Evolutionary conservation across 2,797 vertebrate genomes (phyloP), one percentile per base, ranked within the genome.

Genomic region (Myotis planiceps): DNA sequence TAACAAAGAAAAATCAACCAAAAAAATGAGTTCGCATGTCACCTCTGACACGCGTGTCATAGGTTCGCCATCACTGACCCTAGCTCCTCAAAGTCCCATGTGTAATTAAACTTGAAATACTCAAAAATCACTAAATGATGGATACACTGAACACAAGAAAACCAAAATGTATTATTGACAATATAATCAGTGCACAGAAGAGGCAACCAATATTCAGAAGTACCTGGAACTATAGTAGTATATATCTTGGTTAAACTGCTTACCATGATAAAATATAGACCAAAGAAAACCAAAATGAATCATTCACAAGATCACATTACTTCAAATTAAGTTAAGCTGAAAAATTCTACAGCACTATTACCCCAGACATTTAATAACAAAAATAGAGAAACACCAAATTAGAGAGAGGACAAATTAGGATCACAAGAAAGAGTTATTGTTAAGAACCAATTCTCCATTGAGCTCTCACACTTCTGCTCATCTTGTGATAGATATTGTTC

Each of bases 51-150:
- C 39, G 39, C 39, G 8, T 42, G 42, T 2, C 42, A 42, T 10
- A 42, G 42, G 42, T 42, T 42, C 42, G 42, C 42, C 42, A 42
- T 42, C 42, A 42, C 42, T 42, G 9, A 42, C 42, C 42, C 9
- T 32, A 58, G 72, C 29, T 91, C 37, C 49, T 76, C 23, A 68
- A 10, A 58, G 39, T 83, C 18, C 72, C 27, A 71, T 80, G 2
- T 53, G 39, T 69, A 94, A 92, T 82, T 88, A 88, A 94, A 90
- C 82, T 10, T 68, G 21, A 95, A 89, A 88, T 66, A 90, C 18
- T 66, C 12, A 74, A 95, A 93, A 93, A 25, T 81, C 89, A 96
- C 13, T 79, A 37, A 82, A 51, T 13, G 29, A 90, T 19, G 6
- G 29, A 42, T 25, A 92, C 19, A 68, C 1, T 72, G 34, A 53